These are phyloP conservation scores for Struthidea cinerea DNA, from an alignment of 2,113 vertebrate species.

Conservation along the genomic window DNA sequence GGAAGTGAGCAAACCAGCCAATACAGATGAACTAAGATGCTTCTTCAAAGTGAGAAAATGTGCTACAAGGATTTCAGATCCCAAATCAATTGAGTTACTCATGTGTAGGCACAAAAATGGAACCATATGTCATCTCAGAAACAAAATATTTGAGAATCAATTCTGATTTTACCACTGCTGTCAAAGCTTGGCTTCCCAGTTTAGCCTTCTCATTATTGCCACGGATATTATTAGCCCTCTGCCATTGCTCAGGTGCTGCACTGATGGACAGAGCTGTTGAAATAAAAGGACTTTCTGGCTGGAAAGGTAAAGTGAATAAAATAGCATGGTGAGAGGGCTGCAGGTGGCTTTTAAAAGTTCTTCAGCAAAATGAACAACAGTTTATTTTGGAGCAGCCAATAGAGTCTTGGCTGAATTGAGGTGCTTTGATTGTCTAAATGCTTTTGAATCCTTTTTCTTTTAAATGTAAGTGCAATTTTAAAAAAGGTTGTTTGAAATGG, in stretches of 20 bases:
- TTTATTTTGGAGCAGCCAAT: conserved; percentile 8
- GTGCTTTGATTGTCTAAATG: neutral
- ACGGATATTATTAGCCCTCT: conserved; percentile 28
- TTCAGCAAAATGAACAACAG: conserved; percentile 18
- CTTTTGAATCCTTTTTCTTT: neutral
- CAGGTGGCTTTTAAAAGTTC: conserved; percentile 30
- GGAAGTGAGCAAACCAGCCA: neutral
- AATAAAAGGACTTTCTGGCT: neutral
- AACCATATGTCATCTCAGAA: neutral
- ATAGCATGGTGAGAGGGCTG: neutral
- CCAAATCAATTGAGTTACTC: neutral
- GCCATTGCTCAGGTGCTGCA: neutral
- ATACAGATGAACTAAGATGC: neutral
- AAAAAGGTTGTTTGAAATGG: neutral
- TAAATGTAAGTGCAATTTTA: neutral
- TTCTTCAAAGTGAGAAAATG: conserved; percentile 17
- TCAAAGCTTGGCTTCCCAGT: conserved; percentile 9
- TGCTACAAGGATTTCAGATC: conserved; percentile 16
- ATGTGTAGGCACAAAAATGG: neutral
- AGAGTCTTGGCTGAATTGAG: conserved; percentile 12
- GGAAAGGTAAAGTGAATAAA: conserved; percentile 19
- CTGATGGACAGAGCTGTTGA: conserved; percentile 15
- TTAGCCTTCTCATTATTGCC: neutral
- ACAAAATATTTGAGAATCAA: conserved; percentile 35
- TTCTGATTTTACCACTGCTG: neutral